Percentiles rank a stretch among this genome's conserved stretches.
phyloP scores from a whole-genome alignment of 37 sponge, comb jelly and placozoan species.

The Halisarca cf. caerulea region DNA sequence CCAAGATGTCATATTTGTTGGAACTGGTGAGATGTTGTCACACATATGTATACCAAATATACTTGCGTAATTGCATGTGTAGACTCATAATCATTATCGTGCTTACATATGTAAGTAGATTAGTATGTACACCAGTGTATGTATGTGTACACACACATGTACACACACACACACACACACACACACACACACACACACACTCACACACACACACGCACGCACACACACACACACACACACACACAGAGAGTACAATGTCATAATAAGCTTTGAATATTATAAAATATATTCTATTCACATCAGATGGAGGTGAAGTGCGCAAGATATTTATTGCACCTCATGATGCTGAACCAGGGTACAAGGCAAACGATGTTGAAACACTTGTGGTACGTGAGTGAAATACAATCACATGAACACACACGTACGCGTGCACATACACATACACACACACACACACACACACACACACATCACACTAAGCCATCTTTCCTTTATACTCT shows the following conservation, averaged over 20 bases:
- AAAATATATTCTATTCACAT: not conserved
- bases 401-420: too few relatives aligned
- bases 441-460: too few relatives aligned
- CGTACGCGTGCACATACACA: too few relatives aligned
- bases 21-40: slow-evolving; percentile 1
- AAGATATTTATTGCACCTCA: not conserved
- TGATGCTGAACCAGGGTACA: not conserved
- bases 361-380: slow-evolving; percentile 4
- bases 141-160: not conserved
- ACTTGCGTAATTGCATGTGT: too few relatives aligned
- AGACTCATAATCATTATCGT: too few relatives aligned
- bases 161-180: too few relatives aligned
- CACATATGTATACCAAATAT: too few relatives aligned
- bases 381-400: not conserved
- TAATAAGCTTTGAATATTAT: not conserved
- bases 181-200: too few relatives aligned
- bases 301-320: slow-evolving; percentile 16
- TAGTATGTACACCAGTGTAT: not conserved
- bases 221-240: too few relatives aligned
- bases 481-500: not conserved
- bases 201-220: too few relatives aligned
- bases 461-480: too few relatives aligned
- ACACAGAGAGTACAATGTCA: not conserved
- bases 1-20: slow-evolving; percentile 23
- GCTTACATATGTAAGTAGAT: not conserved